Evolutionary conservation across 2,797 vertebrate species (phyloP), one percentile per base, ranked within the genome.

Genomic region (Carduelis carduelis): DNA sequence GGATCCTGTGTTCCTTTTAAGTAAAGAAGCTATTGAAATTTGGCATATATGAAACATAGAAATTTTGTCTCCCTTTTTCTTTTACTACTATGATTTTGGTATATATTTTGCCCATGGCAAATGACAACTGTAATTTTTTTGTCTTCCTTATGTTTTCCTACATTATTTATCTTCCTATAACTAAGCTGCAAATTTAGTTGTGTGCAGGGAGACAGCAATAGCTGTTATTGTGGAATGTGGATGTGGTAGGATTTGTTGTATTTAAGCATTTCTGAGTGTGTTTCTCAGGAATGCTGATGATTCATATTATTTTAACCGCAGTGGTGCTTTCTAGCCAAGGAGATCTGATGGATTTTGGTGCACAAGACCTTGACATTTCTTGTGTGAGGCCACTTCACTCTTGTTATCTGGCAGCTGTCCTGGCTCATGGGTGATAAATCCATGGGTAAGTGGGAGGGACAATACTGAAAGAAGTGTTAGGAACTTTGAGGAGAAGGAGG

Each of bases 101-200:
- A 34, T 6, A 28, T 93, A 49, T 83, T 87, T 89, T 56, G n/a
- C 81, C 60, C 16, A 9, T 63, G 88, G 83, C 60, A 85, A 92
- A 87, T 87, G 83, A 74, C 78, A 96, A 34, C 68, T 23, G 18
- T 68, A 90, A 64, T 89, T 85, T 90, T 93, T 90, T 88, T 90
- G 15, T 82, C 80, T 82, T 86, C 52, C 50, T 90, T 89, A 37
- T 90, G 80, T 82, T 95, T 87, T 90, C 86, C 81, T 83, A 61
- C 39, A 5, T 83, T 80, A 70, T 94, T 94, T 96, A 56, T 87
- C 49, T 80, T 89, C 76, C 49, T 80, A 5, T 89, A 78, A 52
- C 20, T n/a, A 30, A 77, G 64, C 65, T 90, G 52, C 39, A 90
- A 63, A 56, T 70, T 77, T 66, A 52, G 72, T 56, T 95, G n/a